Base-by-base conservation (phyloP, 1,140 invertebrate species). In the Ladona fulva region DNA sequence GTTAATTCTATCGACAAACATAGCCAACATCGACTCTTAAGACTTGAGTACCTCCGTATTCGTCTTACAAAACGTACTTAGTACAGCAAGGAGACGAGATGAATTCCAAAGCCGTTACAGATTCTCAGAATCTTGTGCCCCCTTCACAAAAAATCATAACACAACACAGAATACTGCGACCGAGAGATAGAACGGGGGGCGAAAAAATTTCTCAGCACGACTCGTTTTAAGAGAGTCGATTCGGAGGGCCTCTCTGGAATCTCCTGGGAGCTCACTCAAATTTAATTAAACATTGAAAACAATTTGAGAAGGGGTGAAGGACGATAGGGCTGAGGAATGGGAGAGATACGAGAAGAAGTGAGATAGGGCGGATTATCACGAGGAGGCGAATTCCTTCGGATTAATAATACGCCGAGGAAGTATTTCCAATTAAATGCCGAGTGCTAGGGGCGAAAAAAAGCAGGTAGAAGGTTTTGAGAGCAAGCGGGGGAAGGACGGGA, bases 201-300 rank as follows among this genome's bases (percentile, higher is more conserved):
- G n/a, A 66, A 66, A 66, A 66, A 66, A 66, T 66, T 6, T 19
- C 3, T 19, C 3, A 16, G 52, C 52, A 22, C 52, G 52, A 66
- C 52, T 22, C 1, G 3, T 66, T 66, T 66, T 66, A 66, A 66
- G 52, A 66, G 52, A 6, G 52, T 66, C 3, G 16, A 12, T 3
- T 66, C 12, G 16, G 52, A 66, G 14, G n/a, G 14, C 52, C 16
- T 66, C n/a, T 66, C 52, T 3, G 52, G 52, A 66, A 66, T 66
- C 52, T 66, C 5, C 14, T 22, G 52, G 19, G 44, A 19, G 44
- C 44, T 10, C 10, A 19, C 44, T 52, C 44, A 66, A 66, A 66
- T 66, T 66, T 66, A 66, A 66, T 66, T 66, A 66, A 66, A 66
- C 52, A 66, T 66, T 66, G 52, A 66, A 66, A 66, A 66, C 52